These are phyloP conservation scores for Narcine bancroftii DNA, from an alignment of 2,113 vertebrate genomes.

Conservation along the genomic window DNA sequence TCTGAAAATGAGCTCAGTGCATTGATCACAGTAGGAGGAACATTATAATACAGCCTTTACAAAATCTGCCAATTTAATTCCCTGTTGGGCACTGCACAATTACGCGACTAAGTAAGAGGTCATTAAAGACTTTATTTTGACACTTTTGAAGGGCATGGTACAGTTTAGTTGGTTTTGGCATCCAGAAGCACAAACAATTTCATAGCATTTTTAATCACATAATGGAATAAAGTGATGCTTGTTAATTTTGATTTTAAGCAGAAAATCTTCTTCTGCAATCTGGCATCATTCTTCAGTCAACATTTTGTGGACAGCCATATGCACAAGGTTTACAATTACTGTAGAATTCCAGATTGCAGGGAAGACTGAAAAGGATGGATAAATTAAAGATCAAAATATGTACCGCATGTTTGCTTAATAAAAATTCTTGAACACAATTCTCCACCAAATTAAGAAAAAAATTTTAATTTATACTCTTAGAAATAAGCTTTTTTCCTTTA, in stretches of 20 bases:
- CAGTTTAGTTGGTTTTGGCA: neutral
- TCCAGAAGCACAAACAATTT: neutral
- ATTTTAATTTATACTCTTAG: neutral
- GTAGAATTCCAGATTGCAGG: neutral
- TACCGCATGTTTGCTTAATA: neutral
- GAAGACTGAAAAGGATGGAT: neutral
- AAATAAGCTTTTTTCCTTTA: neutral
- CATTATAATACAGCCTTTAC: neutral
- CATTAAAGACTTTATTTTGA: conserved; percentile 1
- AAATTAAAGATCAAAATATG: neutral
- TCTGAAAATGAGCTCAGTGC: neutral
- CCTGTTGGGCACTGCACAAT: neutral
- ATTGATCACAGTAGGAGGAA: neutral
- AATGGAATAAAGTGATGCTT: neutral
- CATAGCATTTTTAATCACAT: neutral
- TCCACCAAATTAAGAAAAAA: neutral
- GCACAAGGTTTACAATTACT: neutral
- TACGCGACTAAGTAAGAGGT: neutral
- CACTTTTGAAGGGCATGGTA: neutral
- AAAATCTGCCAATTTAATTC: neutral
- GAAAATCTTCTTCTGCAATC: neutral
- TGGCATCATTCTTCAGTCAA: neutral
- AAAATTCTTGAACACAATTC: neutral
- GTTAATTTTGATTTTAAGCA: neutral
- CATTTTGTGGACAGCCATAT: neutral